phyloP scores from a whole-genome alignment of 2,797 vertebrate genomes.

The Dipus sagitta region DNA sequence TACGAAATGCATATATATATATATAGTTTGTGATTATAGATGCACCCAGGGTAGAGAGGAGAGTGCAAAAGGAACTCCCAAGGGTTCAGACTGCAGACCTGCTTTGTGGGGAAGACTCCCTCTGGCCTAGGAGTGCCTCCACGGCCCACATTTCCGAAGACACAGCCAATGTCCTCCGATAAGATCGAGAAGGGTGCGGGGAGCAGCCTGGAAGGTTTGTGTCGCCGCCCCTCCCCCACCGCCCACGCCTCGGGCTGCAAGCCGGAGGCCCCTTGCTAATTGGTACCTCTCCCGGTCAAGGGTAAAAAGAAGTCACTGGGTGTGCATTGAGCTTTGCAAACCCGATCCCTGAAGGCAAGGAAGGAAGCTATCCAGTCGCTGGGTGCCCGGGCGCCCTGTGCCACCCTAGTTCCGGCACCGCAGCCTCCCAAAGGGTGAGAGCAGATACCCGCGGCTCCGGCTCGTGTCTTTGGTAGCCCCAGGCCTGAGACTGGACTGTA shows the following conservation, averaged over 20 bases:
- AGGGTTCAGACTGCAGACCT: constrained; percentile 28
- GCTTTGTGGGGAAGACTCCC: constrained; percentile 30
- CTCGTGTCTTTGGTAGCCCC: constrained; percentile 50
- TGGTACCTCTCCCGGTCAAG: neutral
- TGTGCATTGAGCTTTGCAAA: constrained; percentile 59
- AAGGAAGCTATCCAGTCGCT: constrained; percentile 27
- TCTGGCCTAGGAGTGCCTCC: constrained; percentile 59
- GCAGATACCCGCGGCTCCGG: constrained; percentile 34
- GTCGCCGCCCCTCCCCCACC: neutral
- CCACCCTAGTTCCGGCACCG: constrained; percentile 20
- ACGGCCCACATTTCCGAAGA: constrained; percentile 56
- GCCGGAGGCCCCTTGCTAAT: neutral
- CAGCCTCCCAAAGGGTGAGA: constrained; percentile 21
- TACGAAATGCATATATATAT: constrained; percentile 53
- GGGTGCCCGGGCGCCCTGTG: constrained; percentile 10
- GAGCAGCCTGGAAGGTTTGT: constrained; percentile 68
- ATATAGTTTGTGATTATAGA: constrained; percentile 69
- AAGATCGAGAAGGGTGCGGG: constrained; percentile 13
- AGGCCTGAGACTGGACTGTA: neutral
- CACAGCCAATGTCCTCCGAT: constrained; percentile 15
- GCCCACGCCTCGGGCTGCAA: neutral
- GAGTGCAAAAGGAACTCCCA: constrained; percentile 50
- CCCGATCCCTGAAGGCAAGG: neutral
- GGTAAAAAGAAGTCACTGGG: constrained; percentile 41
- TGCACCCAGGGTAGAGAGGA: constrained; percentile 64